A percentile compares a stretch with the other conserved stretches of the same genome.
Evolutionary conservation across 1,140 invertebrate genomes (phyloP).

Genomic region (Brachionus asplanchnoidis): DNA sequence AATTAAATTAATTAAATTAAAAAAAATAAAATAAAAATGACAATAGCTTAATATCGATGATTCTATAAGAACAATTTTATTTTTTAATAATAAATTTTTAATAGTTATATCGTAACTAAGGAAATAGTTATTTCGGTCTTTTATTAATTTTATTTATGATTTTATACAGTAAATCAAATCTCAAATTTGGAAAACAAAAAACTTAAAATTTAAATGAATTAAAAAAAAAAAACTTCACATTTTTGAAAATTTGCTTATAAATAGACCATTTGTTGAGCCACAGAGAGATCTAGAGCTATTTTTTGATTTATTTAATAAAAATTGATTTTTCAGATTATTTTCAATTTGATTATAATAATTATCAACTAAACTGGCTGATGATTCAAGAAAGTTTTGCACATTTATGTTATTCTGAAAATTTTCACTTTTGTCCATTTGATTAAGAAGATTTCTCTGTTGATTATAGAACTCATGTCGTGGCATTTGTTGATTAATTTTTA

Average conservation of each 20-base stretch:
- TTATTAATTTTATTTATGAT: too few species aligned
- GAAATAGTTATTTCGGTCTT: too few species aligned
- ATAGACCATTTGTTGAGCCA: background rate
- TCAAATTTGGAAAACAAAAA: background rate
- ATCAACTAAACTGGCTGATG: background rate
- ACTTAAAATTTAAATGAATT: background rate
- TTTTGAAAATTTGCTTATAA: background rate
- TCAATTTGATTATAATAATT: background rate
- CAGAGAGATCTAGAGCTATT: background rate
- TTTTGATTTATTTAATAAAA: background rate
- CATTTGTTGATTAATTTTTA: background rate
- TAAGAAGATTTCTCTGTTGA: background rate
- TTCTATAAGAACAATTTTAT: too few species aligned
- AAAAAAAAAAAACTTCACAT: background rate
- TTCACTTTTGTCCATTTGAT: background rate
- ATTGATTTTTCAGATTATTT: background rate
- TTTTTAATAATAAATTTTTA: too few species aligned
- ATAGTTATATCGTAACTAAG: too few species aligned
- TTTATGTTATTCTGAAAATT: background rate
- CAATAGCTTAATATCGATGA: too few species aligned
- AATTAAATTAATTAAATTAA: too few species aligned
- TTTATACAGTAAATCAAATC: background rate
- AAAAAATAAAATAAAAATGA: too few species aligned
- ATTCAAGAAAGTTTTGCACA: background rate
- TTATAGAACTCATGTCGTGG: background rate